Evolutionary conservation across 1,140 invertebrate species (phyloP).

Genomic region (Augochlora pura): DNA sequence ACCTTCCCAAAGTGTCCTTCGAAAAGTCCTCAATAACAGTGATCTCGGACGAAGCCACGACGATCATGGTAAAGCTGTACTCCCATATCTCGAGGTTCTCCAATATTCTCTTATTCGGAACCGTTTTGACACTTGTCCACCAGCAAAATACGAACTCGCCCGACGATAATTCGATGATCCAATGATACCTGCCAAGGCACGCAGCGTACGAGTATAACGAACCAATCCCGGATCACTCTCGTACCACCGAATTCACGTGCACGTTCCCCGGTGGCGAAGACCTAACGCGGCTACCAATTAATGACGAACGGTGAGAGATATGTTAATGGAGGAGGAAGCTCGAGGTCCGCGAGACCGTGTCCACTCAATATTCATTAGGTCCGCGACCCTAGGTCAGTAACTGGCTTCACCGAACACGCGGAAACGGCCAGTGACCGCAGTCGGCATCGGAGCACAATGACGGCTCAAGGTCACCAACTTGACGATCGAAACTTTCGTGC

Average conservation of each 20-base stretch:
- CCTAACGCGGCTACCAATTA: conserved; percentile 25
- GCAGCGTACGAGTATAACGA: no score
- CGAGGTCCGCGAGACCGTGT: conserved; percentile 11
- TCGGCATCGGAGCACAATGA: not conserved
- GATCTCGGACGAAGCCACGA: conserved; percentile 74
- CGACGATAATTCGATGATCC: no score
- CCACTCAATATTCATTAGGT: conserved; percentile 49
- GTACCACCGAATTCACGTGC: not conserved
- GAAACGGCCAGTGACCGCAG: not conserved
- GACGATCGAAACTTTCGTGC: no score
- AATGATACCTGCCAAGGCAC: no score
- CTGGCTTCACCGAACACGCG: not conserved
- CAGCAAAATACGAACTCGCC: not conserved
- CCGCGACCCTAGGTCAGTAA: conserved; percentile 51
- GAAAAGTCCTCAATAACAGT: conserved; percentile 75
- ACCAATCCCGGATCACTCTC: no score
- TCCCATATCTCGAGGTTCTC: conserved; percentile 66
- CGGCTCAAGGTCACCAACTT: not conserved
- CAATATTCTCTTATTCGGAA: conserved; percentile 22
- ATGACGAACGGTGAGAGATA: not conserved
- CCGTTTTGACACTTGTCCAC: not conserved
- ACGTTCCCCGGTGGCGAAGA: not conserved
- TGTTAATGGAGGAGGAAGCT: not conserved
- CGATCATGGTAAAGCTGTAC: conserved; percentile 73
- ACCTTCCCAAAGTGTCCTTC: conserved; percentile 77